Percentiles rank a stretch among this genome's conserved stretches.
These are phyloP conservation scores for Arion vulgaris DNA, from an alignment of 1,140 invertebrate species.

Conservation along the genomic window DNA sequence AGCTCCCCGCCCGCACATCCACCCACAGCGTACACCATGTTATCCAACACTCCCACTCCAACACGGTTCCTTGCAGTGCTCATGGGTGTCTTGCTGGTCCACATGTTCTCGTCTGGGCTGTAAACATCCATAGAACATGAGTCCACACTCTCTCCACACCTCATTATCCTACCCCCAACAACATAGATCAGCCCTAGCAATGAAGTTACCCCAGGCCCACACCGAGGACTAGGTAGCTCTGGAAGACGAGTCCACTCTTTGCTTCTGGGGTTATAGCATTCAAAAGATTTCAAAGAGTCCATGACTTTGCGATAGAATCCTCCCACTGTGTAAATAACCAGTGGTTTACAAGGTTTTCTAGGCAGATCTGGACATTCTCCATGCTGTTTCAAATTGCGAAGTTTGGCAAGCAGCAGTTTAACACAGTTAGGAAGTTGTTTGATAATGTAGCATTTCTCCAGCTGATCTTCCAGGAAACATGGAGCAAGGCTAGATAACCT, in stretches of 20 bases:
- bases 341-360: conserved; percentile 64
- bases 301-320: conserved; percentile 84
- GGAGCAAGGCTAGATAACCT: conserved; percentile 92
- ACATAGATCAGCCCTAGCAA: conserved; percentile 86
- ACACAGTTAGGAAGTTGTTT: conserved; percentile 85
- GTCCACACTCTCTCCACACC: conserved; percentile 81
- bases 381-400: conserved; percentile 78
- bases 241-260: conserved; percentile 87
- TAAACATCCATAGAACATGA: conserved; percentile 84
- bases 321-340: conserved; percentile 89
- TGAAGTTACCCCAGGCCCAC: conserved; percentile 79
- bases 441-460: conserved; percentile 89
- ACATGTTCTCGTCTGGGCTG: conserved; percentile 81
- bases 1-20: conserved; percentile 87
- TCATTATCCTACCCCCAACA: conserved; percentile 91
- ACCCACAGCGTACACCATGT: conserved; percentile 89
- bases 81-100: conserved; percentile 77
- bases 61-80: conserved; percentile 87
- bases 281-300: conserved; percentile 84
- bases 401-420: conserved; percentile 90
- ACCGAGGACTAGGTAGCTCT: conserved; percentile 85
- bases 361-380: conserved; percentile 61
- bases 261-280: conserved; percentile 89
- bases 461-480: conserved; percentile 90
- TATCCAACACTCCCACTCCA: conserved; percentile 92